Base-by-base conservation (phyloP, 1,140 invertebrate genomes). In the Papilio glaucus region DNA sequence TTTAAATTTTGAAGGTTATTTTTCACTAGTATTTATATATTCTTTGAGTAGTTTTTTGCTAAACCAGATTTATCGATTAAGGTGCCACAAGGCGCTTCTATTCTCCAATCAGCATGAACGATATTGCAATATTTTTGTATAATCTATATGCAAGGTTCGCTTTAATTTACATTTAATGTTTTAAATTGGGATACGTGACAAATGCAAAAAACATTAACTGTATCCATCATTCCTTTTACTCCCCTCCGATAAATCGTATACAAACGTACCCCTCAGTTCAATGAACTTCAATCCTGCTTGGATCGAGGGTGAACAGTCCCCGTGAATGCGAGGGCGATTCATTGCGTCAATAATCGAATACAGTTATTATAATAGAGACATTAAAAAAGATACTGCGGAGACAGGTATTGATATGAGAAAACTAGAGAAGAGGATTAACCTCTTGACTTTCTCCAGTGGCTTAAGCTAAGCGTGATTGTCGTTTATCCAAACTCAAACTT, bases 261-360 rank as follows among this genome's bases (percentile, higher is more conserved):
- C 62, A 38, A 72, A 42, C 70, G 63, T 71, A 72, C 75, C 77
- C 77, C 72, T 67, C 67, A 72, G 80, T 77, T 77, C 80, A 77
- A 73, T 49, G 72, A 77, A 75, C 80, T 77, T 77, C 70, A 74
- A 76, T 75, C 73, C 53, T 69, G 73, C 70, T 77, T 75, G 39
- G 12, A 69, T 53, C 69, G 45, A 68, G 65, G 65, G 65, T 68
- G 65, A 68, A 29, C 65, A 68, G 65, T 24, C 15, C 62, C 33
- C 49, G 49, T 21, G 49, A 2, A 2, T 3, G 29, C 21, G 49
- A 10, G 49, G 49, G 21, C 12, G 21, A 57, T 13, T 13, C 10
- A 12, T 24, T 57, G 49, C 49, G 49, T 57, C 49, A 57, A 57
- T 57, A 57, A 24, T 24, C 21, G 18, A 24, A 57, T 57, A 57